phyloP scores from a whole-genome alignment of 1,140 invertebrate species.

The Lasioglossum baleicum region DNA sequence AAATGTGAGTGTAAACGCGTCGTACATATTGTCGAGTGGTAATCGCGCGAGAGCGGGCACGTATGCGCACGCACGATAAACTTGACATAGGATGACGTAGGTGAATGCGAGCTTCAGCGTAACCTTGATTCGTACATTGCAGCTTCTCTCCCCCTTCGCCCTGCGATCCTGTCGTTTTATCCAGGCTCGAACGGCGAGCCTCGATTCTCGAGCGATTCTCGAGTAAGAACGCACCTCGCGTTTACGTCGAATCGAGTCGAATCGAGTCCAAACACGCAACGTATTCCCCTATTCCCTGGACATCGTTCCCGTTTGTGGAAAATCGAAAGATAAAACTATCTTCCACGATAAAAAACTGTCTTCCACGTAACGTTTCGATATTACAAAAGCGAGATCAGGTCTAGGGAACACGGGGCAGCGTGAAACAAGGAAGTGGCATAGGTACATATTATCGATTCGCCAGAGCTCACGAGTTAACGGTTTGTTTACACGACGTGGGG shows the following conservation, averaged over 20 bases:
- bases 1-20: conserved; percentile 17
- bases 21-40: not conserved
- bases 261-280: not conserved
- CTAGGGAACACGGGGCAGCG: conserved; percentile 9
- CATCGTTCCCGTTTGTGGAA: not conserved
- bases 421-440: conserved; percentile 53
- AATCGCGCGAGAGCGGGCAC: conserved; percentile 12
- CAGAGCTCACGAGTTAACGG: conserved; percentile 77
- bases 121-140: conserved; percentile 74
- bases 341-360: not conserved
- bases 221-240: not conserved
- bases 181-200: not conserved
- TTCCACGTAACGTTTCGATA: not conserved
- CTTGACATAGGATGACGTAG: conserved; percentile 62
- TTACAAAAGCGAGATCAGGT: not conserved
- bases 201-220: too few relatives aligned
- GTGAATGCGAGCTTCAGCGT: conserved; percentile 63
- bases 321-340: not conserved
- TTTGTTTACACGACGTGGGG: conserved; percentile 77
- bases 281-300: not conserved
- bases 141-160: conserved; percentile 55
- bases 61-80: conserved; percentile 52
- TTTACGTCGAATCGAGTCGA: not conserved
- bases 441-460: conserved; percentile 76
- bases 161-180: conserved; percentile 40